phyloP scores from a whole-genome alignment of 1,140 invertebrate species.

The Achroia grisella region DNA sequence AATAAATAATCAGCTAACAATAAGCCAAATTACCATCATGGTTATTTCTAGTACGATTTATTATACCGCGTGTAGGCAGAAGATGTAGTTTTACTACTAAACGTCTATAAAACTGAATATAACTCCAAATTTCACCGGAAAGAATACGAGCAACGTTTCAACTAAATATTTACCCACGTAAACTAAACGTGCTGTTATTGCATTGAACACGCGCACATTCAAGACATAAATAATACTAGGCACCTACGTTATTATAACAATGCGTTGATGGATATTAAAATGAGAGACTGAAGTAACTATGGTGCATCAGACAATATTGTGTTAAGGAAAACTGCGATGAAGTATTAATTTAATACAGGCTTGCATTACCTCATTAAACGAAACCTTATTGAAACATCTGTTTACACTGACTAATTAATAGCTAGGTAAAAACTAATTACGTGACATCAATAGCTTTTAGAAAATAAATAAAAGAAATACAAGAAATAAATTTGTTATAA shows the following conservation, averaged over 20 bases:
- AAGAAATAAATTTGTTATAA: too few species aligned
- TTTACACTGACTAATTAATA: too few species aligned
- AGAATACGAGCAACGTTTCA: slow-evolving; percentile 33
- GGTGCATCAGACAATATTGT: too few species aligned
- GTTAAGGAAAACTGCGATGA: too few species aligned
- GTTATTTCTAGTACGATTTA: slow-evolving; percentile 29
- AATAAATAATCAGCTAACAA: slow-evolving; percentile 19
- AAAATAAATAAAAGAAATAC: too few species aligned
- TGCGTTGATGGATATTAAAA: not conserved
- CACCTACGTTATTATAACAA: slow-evolving; percentile 22
- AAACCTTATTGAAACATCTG: too few species aligned
- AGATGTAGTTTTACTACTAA: slow-evolving; percentile 28
- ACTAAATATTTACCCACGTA: slow-evolving; percentile 38
- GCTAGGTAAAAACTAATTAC: too few species aligned
- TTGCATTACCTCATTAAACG: too few species aligned
- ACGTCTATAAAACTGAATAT: slow-evolving; percentile 32
- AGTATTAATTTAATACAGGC: too few species aligned
- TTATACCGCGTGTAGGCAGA: not conserved
- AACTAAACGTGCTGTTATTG: slow-evolving; percentile 32
- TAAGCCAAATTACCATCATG: slow-evolving; percentile 15
- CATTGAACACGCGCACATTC: slow-evolving; percentile 25
- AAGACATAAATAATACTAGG: slow-evolving; percentile 24
- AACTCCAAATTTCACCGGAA: slow-evolving; percentile 32
- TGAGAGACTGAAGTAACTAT: too few species aligned
- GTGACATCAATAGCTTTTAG: too few species aligned